A percentile compares a stretch with the other conserved stretches of the same genome.
Evolutionary conservation across 2,888 invertebrate genomes (phyloP).

Genomic region (Sinelater perroti): DNA sequence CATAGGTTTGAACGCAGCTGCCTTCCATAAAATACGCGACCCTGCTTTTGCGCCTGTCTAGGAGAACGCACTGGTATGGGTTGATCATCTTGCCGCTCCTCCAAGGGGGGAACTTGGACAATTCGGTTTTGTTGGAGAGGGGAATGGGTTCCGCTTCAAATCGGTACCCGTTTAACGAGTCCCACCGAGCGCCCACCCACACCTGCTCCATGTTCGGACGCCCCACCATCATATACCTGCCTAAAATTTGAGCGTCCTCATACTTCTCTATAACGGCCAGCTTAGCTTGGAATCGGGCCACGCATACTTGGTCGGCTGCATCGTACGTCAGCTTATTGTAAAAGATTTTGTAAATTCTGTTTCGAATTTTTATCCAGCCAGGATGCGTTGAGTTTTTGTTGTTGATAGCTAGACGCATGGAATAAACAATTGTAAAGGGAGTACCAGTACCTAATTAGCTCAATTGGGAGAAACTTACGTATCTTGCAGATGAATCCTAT

Average conservation of each 20-base stretch:
- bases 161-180: constrained; percentile 48
- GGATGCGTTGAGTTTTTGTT: not conserved
- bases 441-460: too few species aligned
- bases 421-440: not conserved
- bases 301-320: not conserved
- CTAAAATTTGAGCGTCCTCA: not conserved
- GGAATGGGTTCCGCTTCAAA: not conserved
- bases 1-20: not conserved
- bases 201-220: constrained; percentile 15
- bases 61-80: constrained; percentile 1
- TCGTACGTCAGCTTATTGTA: not conserved
- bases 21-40: constrained; percentile 11
- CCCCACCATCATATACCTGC: constrained; percentile 10
- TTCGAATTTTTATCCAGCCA: constrained; percentile 12
- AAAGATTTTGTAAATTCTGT: constrained; percentile 16
- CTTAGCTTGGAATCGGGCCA: not conserved
- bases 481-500: constrained; percentile 13
- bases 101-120: constrained; percentile 13
- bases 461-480: constrained; percentile 8
- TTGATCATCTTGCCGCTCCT: not conserved
- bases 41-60: constrained; percentile 11
- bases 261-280: not conserved
- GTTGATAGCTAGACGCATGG: too few species aligned
- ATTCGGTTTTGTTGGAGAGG: constrained; percentile 1
- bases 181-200: constrained; percentile 62